phyloP scores from a whole-genome alignment of 2,888 invertebrate genomes.

The Tenthredo mesomela region DNA sequence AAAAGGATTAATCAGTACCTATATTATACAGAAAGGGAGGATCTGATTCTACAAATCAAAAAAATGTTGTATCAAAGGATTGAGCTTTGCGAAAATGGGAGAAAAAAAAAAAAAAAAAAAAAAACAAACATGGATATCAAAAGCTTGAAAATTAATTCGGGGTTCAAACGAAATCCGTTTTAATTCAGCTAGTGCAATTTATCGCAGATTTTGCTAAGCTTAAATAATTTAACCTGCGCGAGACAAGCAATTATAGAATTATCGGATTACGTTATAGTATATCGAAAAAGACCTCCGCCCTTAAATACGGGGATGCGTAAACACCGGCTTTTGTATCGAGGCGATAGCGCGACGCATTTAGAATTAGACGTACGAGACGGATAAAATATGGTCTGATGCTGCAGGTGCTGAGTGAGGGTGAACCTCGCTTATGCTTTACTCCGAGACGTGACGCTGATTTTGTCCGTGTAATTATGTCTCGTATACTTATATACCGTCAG shows the following conservation, averaged over 20 bases:
- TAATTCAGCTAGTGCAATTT: neutral
- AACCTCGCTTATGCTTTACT: constrained; percentile 61
- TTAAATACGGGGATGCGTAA: constrained; percentile 29
- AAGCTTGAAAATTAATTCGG: neutral
- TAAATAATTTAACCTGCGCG: neutral
- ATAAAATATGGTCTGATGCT: constrained; percentile 44
- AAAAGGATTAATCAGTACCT: neutral
- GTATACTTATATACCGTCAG: neutral
- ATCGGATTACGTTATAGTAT: constrained; percentile 42
- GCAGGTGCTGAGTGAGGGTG: constrained; percentile 47
- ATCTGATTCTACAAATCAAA: neutral
- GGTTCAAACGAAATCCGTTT: neutral
- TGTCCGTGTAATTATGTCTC: constrained; percentile 70
- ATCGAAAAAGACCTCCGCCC: constrained; percentile 20
- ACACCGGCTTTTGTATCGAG: constrained; percentile 38
- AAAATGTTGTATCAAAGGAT: neutral
- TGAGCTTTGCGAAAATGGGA: neutral
- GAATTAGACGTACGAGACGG: constrained; percentile 6
- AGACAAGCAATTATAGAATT: constrained; percentile 39
- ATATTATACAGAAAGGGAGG: neutral
- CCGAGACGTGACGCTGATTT: constrained; percentile 69
- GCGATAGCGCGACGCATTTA: constrained; percentile 27
- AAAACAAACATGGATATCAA: neutral
- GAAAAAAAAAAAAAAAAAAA: neutral
- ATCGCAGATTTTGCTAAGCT: neutral